Evolutionary conservation across 2,797 vertebrate species (phyloP).

Genomic region (Gila robusta): DNA sequence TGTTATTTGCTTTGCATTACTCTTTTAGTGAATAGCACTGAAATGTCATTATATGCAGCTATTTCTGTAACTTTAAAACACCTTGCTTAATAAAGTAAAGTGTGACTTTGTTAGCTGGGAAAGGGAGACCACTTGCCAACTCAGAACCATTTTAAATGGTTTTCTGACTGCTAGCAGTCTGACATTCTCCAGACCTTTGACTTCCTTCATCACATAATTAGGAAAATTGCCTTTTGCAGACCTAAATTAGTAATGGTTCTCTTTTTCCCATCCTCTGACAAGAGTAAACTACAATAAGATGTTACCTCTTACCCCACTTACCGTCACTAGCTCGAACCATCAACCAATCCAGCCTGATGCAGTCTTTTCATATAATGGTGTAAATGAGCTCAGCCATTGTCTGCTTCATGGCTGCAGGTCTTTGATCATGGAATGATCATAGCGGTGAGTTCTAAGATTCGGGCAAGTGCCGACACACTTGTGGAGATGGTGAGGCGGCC

Average conservation of each 20-base stretch:
- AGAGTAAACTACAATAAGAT: constrained; percentile 91
- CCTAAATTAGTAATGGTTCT: constrained; percentile 85
- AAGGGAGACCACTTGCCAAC: constrained; percentile 68
- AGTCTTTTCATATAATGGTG: constrained; percentile 76
- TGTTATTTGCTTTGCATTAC: background rate
- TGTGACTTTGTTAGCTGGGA: constrained; percentile 60
- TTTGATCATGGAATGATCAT: constrained; percentile 85
- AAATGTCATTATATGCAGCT: background rate
- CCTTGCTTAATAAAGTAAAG: constrained; percentile 46
- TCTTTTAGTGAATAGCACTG: background rate
- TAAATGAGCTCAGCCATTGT: constrained; percentile 84
- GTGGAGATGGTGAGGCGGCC: constrained; percentile 82
- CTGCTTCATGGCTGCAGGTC: constrained; percentile 79
- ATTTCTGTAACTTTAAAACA: constrained; percentile 15
- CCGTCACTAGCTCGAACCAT: constrained; percentile 81
- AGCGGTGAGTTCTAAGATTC: constrained; percentile 79
- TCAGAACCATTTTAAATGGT: constrained; percentile 76
- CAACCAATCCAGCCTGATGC: constrained; percentile 70
- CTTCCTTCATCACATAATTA: constrained; percentile 88
- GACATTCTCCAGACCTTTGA: constrained; percentile 79
- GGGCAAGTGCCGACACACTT: constrained; percentile 81
- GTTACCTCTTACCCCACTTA: constrained; percentile 86
- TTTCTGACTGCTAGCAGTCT: constrained; percentile 72
- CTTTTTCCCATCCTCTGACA: constrained; percentile 81
- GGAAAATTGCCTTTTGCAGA: constrained; percentile 89